Conservation (phyloP, 2,113 vertebrate genomes). For the Macroglossus sobrinus region DNA sequence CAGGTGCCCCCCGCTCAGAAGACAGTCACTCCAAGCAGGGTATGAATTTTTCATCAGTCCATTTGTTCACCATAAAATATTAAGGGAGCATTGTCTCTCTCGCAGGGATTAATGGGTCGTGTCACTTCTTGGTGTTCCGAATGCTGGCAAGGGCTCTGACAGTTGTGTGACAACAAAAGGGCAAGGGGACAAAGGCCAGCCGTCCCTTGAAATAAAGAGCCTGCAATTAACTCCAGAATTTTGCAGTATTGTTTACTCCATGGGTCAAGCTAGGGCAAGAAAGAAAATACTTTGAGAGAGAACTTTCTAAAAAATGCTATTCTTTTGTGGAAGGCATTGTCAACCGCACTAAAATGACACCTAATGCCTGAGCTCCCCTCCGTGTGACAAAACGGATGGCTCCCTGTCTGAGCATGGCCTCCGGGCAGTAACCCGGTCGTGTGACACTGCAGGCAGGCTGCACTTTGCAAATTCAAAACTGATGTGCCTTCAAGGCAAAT, state of each 20-base stretch:
- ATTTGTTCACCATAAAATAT: conserved; percentile 83
- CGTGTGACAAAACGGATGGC: rapidly evolving
- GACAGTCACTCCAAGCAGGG: background rate
- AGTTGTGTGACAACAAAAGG: conserved; percentile 38
- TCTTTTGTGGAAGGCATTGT: background rate
- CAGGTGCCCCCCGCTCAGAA: conserved; percentile 42
- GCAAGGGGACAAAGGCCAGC: background rate
- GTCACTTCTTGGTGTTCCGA: conserved; percentile 42
- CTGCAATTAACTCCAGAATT: conserved; percentile 54
- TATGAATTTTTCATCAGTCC: conserved; percentile 75
- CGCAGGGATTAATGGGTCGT: conserved; percentile 57
- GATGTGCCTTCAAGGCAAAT: background rate
- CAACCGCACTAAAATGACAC: background rate
- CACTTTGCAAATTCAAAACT: background rate
- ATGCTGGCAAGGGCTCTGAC: conserved; percentile 52
- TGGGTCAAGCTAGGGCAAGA: background rate
- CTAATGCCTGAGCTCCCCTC: rapidly evolving
- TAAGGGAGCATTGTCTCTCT: conserved; percentile 64
- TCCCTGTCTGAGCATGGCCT: background rate
- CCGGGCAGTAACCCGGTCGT: rapidly evolving
- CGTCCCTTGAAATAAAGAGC: conserved; percentile 59
- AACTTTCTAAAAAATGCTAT: background rate
- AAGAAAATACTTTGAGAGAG: background rate
- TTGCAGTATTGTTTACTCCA: conserved; percentile 1
- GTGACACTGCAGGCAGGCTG: background rate